phyloP scores from a whole-genome alignment of 2,888 invertebrate species.

The Drosophila testacea region DNA sequence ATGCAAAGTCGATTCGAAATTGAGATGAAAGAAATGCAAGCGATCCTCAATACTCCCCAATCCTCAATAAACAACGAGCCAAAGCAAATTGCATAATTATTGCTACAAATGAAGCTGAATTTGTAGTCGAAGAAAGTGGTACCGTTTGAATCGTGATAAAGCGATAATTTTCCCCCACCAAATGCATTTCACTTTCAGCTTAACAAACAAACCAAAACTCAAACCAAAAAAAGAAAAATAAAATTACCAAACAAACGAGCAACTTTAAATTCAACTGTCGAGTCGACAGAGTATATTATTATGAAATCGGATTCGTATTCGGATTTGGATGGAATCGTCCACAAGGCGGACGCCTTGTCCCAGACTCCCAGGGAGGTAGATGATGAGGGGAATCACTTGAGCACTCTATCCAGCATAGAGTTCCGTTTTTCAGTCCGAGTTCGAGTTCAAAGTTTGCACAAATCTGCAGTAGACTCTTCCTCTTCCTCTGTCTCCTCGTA shows the following conservation, averaged over 20 bases:
- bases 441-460: conserved; percentile 70
- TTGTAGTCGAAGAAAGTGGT: conserved; percentile 69
- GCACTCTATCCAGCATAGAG: conserved; percentile 17
- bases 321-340: conserved; percentile 39
- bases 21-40: conserved; percentile 47
- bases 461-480: conserved; percentile 25
- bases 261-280: conserved; percentile 41
- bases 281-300: conserved; percentile 62
- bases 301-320: conserved; percentile 62
- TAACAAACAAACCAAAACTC: conserved; percentile 65
- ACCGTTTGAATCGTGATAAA: conserved; percentile 80
- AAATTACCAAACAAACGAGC: conserved; percentile 30
- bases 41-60: conserved; percentile 23
- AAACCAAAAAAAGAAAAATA: conserved; percentile 24
- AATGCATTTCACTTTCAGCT: conserved; percentile 77
- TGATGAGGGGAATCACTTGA: background rate
- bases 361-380: conserved; percentile 11
- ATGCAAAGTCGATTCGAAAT: conserved; percentile 46
- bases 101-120: conserved; percentile 76
- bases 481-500: conserved; percentile 9
- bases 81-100: conserved; percentile 78
- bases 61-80: conserved; percentile 36
- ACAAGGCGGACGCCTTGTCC: conserved; percentile 64
- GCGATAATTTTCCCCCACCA: conserved; percentile 68
- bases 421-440: conserved; percentile 66